Conservation (phyloP, 2,113 vertebrate genomes). For the Pelusios castaneus region DNA sequence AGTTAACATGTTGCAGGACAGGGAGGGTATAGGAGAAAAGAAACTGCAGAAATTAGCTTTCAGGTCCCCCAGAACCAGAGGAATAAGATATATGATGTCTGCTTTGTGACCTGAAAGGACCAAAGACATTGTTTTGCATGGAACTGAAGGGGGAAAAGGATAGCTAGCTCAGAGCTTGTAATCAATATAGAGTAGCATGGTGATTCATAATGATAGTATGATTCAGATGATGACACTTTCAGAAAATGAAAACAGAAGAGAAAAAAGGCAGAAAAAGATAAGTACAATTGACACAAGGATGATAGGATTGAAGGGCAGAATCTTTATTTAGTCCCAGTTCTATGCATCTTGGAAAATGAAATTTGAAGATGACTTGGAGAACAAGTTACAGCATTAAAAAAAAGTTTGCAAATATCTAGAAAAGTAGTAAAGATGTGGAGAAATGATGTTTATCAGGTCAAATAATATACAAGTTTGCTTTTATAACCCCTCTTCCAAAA, state of each 20-base stretch:
- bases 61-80: background rate
- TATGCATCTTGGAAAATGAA: background rate
- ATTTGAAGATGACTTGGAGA: background rate
- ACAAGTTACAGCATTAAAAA: background rate
- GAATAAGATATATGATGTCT: slow-evolving; percentile 11
- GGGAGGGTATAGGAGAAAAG: background rate
- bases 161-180: background rate
- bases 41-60: background rate
- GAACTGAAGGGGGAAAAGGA: background rate
- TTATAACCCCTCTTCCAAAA: background rate
- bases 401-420: background rate
- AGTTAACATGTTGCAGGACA: background rate
- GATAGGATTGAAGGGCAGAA: background rate
- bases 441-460: background rate
- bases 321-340: background rate
- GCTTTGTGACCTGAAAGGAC: slow-evolving; percentile 8
- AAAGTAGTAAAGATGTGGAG: background rate
- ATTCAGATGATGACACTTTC: background rate
- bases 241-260: slow-evolving; percentile 12
- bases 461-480: background rate
- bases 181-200: background rate
- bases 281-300: background rate
- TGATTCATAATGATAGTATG: slow-evolving; percentile 10
- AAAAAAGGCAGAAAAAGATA: background rate
- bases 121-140: background rate